Base-by-base conservation (phyloP, 1,140 invertebrate species). In the Hyles euphorbiae region DNA sequence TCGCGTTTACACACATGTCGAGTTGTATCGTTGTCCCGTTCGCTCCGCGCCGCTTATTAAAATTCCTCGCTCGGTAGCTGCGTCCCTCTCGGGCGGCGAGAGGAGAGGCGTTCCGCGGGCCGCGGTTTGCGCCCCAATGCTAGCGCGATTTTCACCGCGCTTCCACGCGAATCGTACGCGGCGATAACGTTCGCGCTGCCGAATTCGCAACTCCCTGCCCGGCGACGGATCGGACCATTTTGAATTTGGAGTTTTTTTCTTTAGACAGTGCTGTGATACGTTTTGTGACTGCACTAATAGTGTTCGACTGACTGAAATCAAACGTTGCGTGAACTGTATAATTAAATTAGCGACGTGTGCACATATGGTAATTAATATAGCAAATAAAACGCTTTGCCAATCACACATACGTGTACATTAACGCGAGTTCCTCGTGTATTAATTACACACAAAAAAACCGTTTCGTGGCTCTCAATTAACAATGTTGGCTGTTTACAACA, bases 1-100 rank as follows among this genome's bases (percentile, higher is more conserved):
- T 85, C 81, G 71, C 85, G 75, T 85, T 81, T 81, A 70, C 77
- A 84, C 83, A 81, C 83, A 82, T 84, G 78, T 81, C 63, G 64
- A 70, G 67, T 74, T 67, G 72, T 88, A 84, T 78, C 69, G 78
- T 65, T 65, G 77, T 88, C 85, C 65, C 82, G 68, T 67, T 88
- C 81, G 48, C 69, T 68, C 85, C 82, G 83, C 77, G 80, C 71
- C 86, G 83, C 77, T 86, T 87, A 82, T 87, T 86, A 87, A 87
- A 84, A 87, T 87, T 86, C 86, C 76, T 78, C 80, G 80, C 51
- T 78, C 65, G 68, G 74, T 87, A 82, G 74, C 70, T 83, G 72
- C 78, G 77, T 83, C 78, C 80, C 86, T 81, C 61, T 85, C 82
- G 63, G 65, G 58, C 61, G 65, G 61, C 63, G 67, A 72, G 77